Evolutionary conservation across 2,797 vertebrate genomes (phyloP), one percentile per base, ranked within the genome.

Genomic region (Acanthurus tractus): DNA sequence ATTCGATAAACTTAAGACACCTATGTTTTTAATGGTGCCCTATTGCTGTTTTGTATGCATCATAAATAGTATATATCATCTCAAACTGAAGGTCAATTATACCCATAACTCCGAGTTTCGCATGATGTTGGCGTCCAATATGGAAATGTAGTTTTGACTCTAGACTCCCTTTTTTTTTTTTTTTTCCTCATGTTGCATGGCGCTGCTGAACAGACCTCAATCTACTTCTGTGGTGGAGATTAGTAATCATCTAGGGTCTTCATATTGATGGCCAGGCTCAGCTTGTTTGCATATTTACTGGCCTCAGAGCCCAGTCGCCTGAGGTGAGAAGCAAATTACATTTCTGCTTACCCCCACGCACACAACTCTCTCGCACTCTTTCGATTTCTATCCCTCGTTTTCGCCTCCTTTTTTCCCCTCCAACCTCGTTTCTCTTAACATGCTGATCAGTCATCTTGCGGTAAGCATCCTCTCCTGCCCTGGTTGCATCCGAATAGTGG

Each of bases 311-410:
- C 92, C 90, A 93, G 91, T 94, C 92, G 92, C 94, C 93, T 92
- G 94, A 95, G 94, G 94, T 95, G 93, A 94, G 93, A 93, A 94
- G 94, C 93, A 95, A 95, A 95, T 95, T 95, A 94, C 92, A 95
- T 95, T 94, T 93, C 91, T 93, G 89, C 90, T 92, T 92, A 93
- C 92, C 92, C 93, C 92, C 89, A 93, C 91, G 77, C 84, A 87
- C 92, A 89, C 88, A 86, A 91, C 88, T 92, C 90, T 87, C 84
- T 88, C 77, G 73, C 90, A 87, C 88, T 85, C 85, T 90, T 92
- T 93, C 82, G 81, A 90, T 92, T 89, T 92, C 81, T 86, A 91
- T 85, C 70, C 86, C 85, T 88, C 82, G 69, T 87, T 92, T 89
- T 91, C 71, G 56, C 66, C 69, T 77, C 53, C 17, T 70, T 63